Evolutionary conservation across 2,113 vertebrate genomes (phyloP).

Genomic region (Drymodes brunneopygia): DNA sequence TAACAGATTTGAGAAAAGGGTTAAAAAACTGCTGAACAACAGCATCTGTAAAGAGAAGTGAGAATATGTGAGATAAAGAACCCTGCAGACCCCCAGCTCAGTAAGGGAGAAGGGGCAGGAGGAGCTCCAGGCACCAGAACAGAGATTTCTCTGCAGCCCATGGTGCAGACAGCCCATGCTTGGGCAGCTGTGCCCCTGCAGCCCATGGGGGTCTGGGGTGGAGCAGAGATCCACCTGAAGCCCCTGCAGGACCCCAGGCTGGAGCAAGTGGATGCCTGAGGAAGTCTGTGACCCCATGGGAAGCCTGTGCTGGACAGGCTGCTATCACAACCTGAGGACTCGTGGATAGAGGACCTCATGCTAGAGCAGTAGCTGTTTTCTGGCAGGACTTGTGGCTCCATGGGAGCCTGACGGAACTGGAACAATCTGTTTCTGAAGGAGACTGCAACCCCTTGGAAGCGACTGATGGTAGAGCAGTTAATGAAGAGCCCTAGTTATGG

Average conservation of each 20-base stretch:
- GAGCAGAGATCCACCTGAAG: neutral
- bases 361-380: neutral
- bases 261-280: fast-evolving
- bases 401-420: fast-evolving
- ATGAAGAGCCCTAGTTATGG: fast-evolving
- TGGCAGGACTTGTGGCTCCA: neutral
- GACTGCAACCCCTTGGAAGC: fast-evolving
- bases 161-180: too few relatives aligned
- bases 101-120: neutral
- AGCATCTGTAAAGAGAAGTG: neutral
- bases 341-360: fast-evolving
- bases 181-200: neutral
- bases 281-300: neutral
- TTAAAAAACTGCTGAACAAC: neutral
- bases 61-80: neutral
- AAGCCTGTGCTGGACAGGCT: neutral
- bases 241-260: fast-evolving
- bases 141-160: fast-evolving
- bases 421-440: neutral
- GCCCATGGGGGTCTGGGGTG: fast-evolving
- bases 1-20: neutral
- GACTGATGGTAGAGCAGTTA: neutral
- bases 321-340: neutral
- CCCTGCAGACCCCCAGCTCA: neutral
- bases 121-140: fast-evolving